phyloP scores from a whole-genome alignment of 1,140 invertebrate species.

The Sitophilus oryzae region DNA sequence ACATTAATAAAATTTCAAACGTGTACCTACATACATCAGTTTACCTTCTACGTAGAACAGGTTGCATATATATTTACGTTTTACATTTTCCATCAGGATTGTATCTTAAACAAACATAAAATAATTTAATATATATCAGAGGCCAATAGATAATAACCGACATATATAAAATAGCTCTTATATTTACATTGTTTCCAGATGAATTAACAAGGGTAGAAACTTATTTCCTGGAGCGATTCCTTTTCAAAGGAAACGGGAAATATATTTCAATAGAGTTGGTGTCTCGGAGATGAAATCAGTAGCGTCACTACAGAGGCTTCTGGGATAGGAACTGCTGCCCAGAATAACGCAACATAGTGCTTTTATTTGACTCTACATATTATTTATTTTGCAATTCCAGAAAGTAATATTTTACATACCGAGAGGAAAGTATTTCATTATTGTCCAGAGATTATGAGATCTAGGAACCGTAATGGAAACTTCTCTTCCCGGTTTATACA shows the following conservation, averaged over 20 bases:
- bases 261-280: not conserved
- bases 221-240: not conserved
- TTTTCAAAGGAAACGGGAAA: not conserved
- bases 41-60: not conserved
- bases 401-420: too few species aligned
- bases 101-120: not conserved
- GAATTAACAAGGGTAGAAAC: not conserved
- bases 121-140: not conserved
- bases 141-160: not conserved
- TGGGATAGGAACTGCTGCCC: not conserved
- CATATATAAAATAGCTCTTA: not conserved
- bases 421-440: too few species aligned
- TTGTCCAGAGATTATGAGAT: too few species aligned
- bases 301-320: too few species aligned
- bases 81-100: not conserved
- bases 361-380: too few species aligned
- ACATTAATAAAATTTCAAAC: not conserved
- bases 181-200: not conserved
- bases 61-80: not conserved
- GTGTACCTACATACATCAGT: not conserved
- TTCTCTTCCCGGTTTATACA: too few species aligned
- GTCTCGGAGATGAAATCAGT: not conserved
- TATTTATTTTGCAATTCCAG: too few species aligned
- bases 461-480: too few species aligned
- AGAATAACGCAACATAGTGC: too few species aligned